Conservation (phyloP, 2,113 vertebrate species). For the Antechinus flavipes region DNA sequence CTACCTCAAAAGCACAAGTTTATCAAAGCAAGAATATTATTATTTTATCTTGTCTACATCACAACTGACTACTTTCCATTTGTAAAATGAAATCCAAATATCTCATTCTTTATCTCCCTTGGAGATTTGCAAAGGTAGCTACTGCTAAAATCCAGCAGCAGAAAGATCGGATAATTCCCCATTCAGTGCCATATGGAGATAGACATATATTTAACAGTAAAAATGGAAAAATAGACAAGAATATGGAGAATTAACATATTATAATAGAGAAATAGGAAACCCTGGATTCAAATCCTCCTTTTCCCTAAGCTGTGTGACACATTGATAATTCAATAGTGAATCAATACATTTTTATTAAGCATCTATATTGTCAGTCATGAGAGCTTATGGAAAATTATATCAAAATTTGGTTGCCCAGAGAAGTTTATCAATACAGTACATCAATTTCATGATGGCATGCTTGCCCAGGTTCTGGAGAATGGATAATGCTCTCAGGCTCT, state of each 20-base stretch:
- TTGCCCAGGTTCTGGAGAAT: no score
- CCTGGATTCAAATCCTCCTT: neutral
- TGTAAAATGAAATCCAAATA: neutral
- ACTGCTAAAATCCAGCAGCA: neutral
- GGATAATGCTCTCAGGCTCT: no score
- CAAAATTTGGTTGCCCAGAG: no score
- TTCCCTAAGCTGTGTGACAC: neutral
- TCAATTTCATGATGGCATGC: no score
- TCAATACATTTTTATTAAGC: no score
- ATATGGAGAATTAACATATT: neutral
- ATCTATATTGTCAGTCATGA: no score
- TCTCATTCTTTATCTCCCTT: neutral
- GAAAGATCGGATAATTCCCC: neutral
- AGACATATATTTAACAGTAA: neutral
- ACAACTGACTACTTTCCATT: neutral
- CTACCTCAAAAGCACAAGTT: neutral
- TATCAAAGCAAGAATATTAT: neutral
- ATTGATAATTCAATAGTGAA: neutral
- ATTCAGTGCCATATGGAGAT: neutral
- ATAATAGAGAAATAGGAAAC: neutral
- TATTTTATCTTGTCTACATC: neutral
- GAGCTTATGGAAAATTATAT: no score
- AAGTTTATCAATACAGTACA: no score
- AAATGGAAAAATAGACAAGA: neutral
- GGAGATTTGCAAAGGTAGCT: neutral